Evolutionary conservation across 2,113 vertebrate species (phyloP).

Genomic region (Pungitius pungitius): DNA sequence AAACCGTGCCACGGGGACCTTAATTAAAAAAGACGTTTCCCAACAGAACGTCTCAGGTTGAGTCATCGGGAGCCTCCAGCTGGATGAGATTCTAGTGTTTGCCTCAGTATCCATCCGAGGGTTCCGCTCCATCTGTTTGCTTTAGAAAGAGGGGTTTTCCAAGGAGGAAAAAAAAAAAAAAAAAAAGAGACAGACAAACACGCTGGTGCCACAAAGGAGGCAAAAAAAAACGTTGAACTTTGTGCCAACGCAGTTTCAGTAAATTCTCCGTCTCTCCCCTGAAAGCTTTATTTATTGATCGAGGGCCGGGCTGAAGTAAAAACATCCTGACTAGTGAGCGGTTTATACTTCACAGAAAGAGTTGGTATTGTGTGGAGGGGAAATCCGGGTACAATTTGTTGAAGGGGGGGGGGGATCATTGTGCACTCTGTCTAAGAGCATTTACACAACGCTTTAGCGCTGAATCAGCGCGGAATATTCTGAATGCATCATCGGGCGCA

Average conservation of each 20-base stretch:
- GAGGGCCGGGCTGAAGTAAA: conserved; percentile 21
- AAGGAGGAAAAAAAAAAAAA: background rate
- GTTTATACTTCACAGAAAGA: conserved; percentile 2
- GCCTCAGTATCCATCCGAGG: conserved; percentile 61
- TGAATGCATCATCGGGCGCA: conserved; percentile 21
- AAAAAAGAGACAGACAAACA: too few species aligned
- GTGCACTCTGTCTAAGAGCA: background rate
- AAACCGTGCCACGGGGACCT: background rate
- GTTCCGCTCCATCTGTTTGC: conserved; percentile 50
- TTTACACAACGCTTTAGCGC: conserved; percentile 2
- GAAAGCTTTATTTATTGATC: conserved; percentile 53
- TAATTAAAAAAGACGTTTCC: background rate
- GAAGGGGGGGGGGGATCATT: background rate
- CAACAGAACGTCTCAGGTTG: conserved; percentile 30
- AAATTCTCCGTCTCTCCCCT: conserved; percentile 29
- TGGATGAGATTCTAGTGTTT: conserved; percentile 57
- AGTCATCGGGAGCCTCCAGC: conserved; percentile 52
- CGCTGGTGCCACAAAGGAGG: conserved; percentile 26
- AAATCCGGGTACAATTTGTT: conserved; percentile 2
- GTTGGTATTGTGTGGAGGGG: conserved; percentile 8
- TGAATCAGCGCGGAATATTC: conserved; percentile 10
- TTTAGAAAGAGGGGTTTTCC: conserved; percentile 33
- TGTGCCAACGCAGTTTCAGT: conserved; percentile 43
- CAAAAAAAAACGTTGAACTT: conserved; percentile 41
- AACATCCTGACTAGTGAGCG: background rate